These are phyloP conservation scores for Lithosia quadra DNA, from an alignment of 2,888 invertebrate species.

Conservation along the genomic window DNA sequence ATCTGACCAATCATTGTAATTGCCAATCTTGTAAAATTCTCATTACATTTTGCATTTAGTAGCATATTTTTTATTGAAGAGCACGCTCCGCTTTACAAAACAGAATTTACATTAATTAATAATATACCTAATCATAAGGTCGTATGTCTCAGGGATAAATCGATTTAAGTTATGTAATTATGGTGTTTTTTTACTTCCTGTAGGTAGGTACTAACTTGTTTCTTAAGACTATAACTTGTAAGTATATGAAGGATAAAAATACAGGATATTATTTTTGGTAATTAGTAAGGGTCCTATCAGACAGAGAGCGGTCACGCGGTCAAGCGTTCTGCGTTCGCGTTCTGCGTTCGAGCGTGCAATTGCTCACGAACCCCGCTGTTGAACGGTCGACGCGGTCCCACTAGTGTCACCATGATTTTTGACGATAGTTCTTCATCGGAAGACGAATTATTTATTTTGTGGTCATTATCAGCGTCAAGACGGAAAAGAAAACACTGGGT, in stretches of 20 bases:
- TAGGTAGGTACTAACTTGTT: neutral
- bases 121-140: slow-evolving; percentile 9
- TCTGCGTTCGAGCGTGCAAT: no score
- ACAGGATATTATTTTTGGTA: neutral
- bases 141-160: slow-evolving; percentile 1
- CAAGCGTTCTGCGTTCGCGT: no score
- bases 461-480: no score
- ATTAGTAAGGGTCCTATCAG: no score
- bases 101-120: slow-evolving; percentile 16
- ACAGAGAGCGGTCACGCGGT: no score
- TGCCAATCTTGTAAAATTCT: neutral
- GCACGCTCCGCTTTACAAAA: neutral
- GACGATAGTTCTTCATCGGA: no score
- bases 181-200: slow-evolving; percentile 11
- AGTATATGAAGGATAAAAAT: neutral
- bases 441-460: no score
- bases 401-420: no score
- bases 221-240: neutral
- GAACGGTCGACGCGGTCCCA: no score
- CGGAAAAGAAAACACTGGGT: no score
- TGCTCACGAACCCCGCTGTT: no score
- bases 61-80: slow-evolving; percentile 14
- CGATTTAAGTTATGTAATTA: slow-evolving; percentile 15
- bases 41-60: neutral
- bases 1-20: slow-evolving; percentile 1